Conservation (phyloP, 2,113 vertebrate species). For the Motacilla tschutschensis region DNA sequence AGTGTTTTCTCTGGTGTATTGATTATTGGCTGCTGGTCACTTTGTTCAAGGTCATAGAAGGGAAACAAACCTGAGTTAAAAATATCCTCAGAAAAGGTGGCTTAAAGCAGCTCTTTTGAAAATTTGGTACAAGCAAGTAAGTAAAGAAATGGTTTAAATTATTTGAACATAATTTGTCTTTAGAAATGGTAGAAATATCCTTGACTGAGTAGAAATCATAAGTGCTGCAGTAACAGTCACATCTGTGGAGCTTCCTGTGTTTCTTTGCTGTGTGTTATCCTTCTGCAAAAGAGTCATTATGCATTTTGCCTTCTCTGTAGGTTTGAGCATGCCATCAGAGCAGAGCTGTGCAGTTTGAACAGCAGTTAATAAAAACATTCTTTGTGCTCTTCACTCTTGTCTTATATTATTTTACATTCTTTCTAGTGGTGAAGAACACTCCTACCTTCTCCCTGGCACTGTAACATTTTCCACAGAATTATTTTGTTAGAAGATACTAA, state of each 20-base stretch:
- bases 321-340: background rate
- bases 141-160: background rate
- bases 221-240: background rate
- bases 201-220: background rate
- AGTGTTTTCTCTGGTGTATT: background rate
- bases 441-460: background rate
- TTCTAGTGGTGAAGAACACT: background rate
- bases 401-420: background rate
- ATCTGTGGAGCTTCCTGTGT: background rate
- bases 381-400: background rate
- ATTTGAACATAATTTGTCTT: background rate
- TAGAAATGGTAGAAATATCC: background rate
- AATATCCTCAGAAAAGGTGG: background rate
- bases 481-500: background rate
- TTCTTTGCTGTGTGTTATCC: background rate
- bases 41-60: constrained; percentile 10
- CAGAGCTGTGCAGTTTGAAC: background rate
- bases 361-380: background rate
- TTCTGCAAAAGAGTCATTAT: background rate
- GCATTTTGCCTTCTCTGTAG: background rate
- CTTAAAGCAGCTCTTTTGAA: background rate
- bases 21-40: constrained; percentile 10
- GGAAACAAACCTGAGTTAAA: background rate
- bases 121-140: background rate
- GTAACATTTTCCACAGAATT: background rate